Evolutionary conservation across 2,113 vertebrate species (phyloP), one percentile per base, ranked within the genome.

Genomic region (Amblyornis subalaris): DNA sequence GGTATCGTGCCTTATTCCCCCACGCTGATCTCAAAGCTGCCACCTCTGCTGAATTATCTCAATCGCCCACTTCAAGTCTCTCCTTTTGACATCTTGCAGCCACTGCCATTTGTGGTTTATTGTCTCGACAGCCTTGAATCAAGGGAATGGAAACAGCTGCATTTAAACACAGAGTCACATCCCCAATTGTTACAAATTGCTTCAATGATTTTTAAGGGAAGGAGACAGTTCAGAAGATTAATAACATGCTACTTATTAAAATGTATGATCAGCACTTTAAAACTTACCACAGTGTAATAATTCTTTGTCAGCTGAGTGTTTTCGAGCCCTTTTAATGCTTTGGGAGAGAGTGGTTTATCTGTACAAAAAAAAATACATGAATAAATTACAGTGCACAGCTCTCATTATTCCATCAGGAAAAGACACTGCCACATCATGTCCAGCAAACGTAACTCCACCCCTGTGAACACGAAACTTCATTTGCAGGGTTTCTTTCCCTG

Each of bases 321-420:
- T 86, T 99, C 98, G 36, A 98, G 97, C 76, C 98, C 98, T 98
- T 98, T 98, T 86, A 98, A 92, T 82, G 98, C 98, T 97, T 99
- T 99, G 25, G 99, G 99, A 85, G 99, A 99, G 62, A 98, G 95
- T 23, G 99, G 98, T 95, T 99, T 99, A 91, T 99, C 99, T 99
- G 97, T 54, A 87, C 21, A 93, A 93, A 96, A 92, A 45, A 94
- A 55, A 93, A 50, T 70, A 24, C 6, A 92, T 66, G 19, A 94
- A 76, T 78, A 91, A 94, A 92, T 64, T 33, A 84, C 75, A 89
- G 47, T 26, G 58, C 45, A 77, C 42, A 78, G 50, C 20, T 81
- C 28, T 42, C 66, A 40, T 78, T 65, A 79, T 86, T 83, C 48
- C 73, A 75, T 19, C 75, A 75, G 60, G 42, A 72, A 88, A 77